These are phyloP conservation scores for Cataglyphis hispanica DNA, from an alignment of 1,140 invertebrate genomes.

Conservation along the genomic window DNA sequence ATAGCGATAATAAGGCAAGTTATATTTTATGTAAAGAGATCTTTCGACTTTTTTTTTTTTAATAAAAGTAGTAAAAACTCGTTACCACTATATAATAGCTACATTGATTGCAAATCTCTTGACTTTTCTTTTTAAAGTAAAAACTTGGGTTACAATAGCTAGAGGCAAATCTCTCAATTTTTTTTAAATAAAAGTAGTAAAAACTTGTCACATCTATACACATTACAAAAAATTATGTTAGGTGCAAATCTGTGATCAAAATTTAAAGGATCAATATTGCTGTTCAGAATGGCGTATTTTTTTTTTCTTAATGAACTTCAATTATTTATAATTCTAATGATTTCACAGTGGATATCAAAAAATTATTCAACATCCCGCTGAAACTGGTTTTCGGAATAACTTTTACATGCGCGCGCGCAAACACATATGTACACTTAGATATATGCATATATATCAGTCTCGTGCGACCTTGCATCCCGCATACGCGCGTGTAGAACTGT, in stretches of 20 bases:
- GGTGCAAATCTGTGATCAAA: neutral
- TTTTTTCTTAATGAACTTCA: neutral
- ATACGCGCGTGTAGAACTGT: slow-evolving; percentile 65
- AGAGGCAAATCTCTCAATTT: neutral
- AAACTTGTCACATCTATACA: neutral
- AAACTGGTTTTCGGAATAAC: slow-evolving; percentile 56
- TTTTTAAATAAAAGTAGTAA: neutral
- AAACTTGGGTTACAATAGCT: too few species aligned
- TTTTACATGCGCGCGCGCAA: too few species aligned
- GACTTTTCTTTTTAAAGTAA: too few species aligned
- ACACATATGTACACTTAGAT: neutral
- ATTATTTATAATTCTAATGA: neutral
- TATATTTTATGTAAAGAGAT: neutral
- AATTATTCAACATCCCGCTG: neutral
- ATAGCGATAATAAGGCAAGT: neutral
- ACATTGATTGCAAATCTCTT: too few species aligned
- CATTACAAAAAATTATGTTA: neutral
- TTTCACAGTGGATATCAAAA: neutral
- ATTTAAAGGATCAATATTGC: neutral
- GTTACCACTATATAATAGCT: neutral
- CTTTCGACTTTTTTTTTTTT: neutral
- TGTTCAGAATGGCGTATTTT: neutral
- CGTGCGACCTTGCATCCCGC: slow-evolving; percentile 72
- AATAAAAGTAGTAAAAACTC: neutral
- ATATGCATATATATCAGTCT: neutral